Evolutionary conservation across 2,888 invertebrate genomes (phyloP).

Genomic region (Venustoraphidia nigricollis): DNA sequence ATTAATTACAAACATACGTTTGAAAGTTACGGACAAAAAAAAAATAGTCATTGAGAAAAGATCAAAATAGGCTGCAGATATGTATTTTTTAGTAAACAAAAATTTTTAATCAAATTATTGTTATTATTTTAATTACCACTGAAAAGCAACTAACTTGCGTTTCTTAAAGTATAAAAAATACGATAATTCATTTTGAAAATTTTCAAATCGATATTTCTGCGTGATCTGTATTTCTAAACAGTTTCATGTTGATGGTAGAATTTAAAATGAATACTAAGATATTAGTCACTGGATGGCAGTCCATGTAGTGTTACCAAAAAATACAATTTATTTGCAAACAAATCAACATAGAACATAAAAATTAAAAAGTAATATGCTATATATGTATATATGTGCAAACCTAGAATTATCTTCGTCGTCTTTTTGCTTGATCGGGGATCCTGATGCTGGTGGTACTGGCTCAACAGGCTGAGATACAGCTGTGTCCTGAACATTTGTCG

Average conservation of each 20-base stretch:
- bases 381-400: constrained; percentile 27
- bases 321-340: neutral
- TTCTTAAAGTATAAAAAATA: no score
- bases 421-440: constrained; percentile 23
- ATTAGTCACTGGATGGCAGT: no score
- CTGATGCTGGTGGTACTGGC: constrained; percentile 9
- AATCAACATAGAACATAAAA: neutral
- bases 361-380: neutral
- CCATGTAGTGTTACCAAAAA: no score
- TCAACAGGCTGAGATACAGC: constrained; percentile 16
- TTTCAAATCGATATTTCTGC: no score
- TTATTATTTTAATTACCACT: no score
- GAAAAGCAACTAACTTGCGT: no score
- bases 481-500: constrained; percentile 17
- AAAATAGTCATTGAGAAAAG: neutral
- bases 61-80: constrained; percentile 8
- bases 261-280: no score
- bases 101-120: neutral
- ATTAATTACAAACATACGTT: no score
- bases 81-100: constrained; percentile 6
- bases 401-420: constrained; percentile 83
- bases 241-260: no score
- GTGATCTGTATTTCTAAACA: no score
- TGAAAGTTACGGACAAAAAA: neutral
- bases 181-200: no score